Conservation (phyloP, 2,888 invertebrate genomes). For the Dryobotodes eremita region DNA sequence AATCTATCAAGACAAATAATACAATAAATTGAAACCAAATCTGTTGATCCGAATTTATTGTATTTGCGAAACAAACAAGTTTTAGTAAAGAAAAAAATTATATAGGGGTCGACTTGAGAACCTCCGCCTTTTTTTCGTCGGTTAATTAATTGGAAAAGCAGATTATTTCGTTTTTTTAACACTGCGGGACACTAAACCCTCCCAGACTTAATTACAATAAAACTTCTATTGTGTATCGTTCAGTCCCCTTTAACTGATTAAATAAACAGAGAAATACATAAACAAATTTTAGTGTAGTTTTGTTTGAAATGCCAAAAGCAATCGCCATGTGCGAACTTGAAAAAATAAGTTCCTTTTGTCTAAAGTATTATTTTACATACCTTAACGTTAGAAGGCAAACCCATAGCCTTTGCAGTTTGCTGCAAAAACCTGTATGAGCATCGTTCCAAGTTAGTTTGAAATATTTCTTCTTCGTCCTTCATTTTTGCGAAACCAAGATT, state of each 20-base stretch:
- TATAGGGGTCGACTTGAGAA: too few species aligned
- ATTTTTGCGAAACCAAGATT: conserved; percentile 42
- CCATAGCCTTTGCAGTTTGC: conserved; percentile 79
- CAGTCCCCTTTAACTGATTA: background rate
- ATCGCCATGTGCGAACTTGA: conserved; percentile 17
- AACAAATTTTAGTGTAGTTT: background rate
- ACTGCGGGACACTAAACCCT: background rate
- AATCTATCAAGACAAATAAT: background rate
- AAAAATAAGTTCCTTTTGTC: background rate
- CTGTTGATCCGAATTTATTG: background rate
- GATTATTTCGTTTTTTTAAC: background rate
- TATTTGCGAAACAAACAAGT: background rate
- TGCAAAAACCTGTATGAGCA: conserved; percentile 81
- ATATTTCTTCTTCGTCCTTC: conserved; percentile 64
- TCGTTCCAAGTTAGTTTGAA: conserved; percentile 69
- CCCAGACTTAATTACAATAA: background rate
- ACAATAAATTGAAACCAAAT: background rate
- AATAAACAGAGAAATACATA: background rate
- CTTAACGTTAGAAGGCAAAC: conserved; percentile 85
- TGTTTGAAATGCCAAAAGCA: background rate
- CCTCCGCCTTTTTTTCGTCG: too few species aligned
- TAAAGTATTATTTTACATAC: conserved; percentile 65
- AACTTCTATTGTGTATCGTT: background rate
- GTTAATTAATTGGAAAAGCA: background rate
- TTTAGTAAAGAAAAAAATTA: background rate